Evolutionary conservation across 2,113 vertebrate genomes (phyloP).

Genomic region (Trichechus manatus): DNA sequence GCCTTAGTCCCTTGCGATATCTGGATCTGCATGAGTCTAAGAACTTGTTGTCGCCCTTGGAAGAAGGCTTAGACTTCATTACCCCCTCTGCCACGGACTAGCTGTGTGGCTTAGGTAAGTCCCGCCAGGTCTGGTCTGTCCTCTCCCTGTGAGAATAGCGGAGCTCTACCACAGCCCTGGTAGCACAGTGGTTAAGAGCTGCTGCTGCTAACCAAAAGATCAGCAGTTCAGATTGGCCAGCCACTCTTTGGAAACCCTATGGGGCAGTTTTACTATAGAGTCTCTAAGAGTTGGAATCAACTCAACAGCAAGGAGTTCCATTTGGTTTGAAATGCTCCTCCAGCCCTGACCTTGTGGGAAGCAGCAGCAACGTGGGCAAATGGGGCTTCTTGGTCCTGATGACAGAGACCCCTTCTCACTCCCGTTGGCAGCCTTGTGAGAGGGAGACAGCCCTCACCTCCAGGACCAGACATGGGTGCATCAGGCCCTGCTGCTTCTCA

Average conservation of each 20-base stretch:
- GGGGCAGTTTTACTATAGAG: too few relatives aligned
- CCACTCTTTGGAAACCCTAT: too few relatives aligned
- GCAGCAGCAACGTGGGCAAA: not conserved
- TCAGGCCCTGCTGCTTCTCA: not conserved
- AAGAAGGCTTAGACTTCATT: not conserved
- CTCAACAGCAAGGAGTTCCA: too few relatives aligned
- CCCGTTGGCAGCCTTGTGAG: not conserved
- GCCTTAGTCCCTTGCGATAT: not conserved
- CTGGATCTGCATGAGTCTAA: not conserved
- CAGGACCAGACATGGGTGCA: not conserved
- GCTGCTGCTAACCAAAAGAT: too few relatives aligned
- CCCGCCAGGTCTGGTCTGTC: not conserved
- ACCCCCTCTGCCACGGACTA: not conserved
- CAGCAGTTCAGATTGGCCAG: too few relatives aligned
- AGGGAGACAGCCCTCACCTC: not conserved
- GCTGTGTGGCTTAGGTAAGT: not conserved
- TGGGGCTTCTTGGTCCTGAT: not conserved
- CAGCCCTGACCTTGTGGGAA: not conserved
- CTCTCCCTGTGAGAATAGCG: not conserved
- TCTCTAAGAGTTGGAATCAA: too few relatives aligned
- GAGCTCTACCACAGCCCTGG: not conserved
- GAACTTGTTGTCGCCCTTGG: not conserved
- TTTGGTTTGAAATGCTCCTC: not conserved
- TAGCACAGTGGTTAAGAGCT: too few relatives aligned
- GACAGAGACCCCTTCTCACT: not conserved